phyloP scores from a whole-genome alignment of 2,888 invertebrate species.

The Xestoiulus laeticollis region DNA sequence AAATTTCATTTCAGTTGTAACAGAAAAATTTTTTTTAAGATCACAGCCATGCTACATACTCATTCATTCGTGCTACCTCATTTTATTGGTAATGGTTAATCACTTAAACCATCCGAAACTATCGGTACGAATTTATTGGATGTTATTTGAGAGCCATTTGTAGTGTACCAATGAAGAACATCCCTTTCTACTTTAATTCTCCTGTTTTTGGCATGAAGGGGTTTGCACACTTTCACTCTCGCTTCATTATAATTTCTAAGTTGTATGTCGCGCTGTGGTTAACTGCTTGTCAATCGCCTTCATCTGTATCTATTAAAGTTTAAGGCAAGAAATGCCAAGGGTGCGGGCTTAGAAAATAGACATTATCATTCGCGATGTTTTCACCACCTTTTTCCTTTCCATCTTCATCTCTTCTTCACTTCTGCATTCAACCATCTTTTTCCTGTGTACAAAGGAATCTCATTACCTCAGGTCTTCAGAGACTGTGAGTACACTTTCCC shows the following conservation, averaged over 20 bases:
- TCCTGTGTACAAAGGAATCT: slow-evolving; percentile 9
- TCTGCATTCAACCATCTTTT: slow-evolving; percentile 9
- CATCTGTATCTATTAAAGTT: slow-evolving; percentile 9
- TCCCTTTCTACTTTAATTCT: neutral
- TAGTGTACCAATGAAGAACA: neutral
- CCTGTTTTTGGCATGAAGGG: neutral
- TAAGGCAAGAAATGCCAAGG: neutral
- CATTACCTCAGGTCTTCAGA: slow-evolving; percentile 1
- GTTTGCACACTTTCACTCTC: neutral
- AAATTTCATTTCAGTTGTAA: too few relatives aligned
- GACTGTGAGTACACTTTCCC: slow-evolving; percentile 8
- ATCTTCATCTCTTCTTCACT: slow-evolving; percentile 9
- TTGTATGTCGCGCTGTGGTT: neutral
- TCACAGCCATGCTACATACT: too few relatives aligned
- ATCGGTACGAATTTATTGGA: too few relatives aligned
- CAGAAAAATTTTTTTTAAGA: too few relatives aligned
- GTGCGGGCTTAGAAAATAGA: neutral
- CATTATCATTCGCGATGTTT: neutral
- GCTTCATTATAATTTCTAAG: slow-evolving; percentile 9
- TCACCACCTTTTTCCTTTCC: neutral
- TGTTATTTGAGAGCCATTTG: neutral
- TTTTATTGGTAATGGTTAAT: too few relatives aligned
- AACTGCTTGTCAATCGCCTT: slow-evolving; percentile 9
- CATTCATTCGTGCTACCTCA: too few relatives aligned
- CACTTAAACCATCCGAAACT: too few relatives aligned